These are phyloP conservation scores for Sycophila texana DNA, from an alignment of 2,888 invertebrate genomes.

Conservation along the genomic window DNA sequence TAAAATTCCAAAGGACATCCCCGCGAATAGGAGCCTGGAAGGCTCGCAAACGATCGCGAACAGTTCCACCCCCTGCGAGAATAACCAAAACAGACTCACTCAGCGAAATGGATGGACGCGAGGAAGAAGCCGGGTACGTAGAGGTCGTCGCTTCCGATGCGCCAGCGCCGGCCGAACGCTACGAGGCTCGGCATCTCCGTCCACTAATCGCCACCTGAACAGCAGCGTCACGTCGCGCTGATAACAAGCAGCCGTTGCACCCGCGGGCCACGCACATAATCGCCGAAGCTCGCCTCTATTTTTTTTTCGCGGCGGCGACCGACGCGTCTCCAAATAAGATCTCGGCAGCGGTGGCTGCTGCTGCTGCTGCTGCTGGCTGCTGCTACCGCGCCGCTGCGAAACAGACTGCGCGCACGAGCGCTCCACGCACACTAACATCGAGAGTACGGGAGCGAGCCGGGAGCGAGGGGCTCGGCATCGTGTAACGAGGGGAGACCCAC, in stretches of 20 bases:
- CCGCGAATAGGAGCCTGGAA: neutral
- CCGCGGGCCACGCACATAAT: no score
- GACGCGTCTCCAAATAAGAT: neutral
- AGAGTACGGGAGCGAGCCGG: no score
- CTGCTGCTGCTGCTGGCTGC: no score
- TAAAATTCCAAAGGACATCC: neutral
- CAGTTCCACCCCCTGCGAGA: neutral
- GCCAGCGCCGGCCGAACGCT: constrained; percentile 89
- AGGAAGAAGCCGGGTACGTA: constrained; percentile 87
- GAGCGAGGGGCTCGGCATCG: no score
- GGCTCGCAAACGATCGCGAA: neutral
- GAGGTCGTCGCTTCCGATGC: constrained; percentile 89
- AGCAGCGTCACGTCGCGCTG: neutral
- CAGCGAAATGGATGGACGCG: constrained; percentile 82
- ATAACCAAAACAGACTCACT: constrained; percentile 78
- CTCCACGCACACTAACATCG: no score
- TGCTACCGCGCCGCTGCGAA: no score
- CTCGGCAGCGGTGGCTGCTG: neutral
- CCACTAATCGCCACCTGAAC: constrained; percentile 1
- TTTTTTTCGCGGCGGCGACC: neutral
- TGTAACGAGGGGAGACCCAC: no score
- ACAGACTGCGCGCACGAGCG: no score
- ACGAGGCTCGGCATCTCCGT: constrained; percentile 87
- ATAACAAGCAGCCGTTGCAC: neutral
- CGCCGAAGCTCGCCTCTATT: no score